Conservation (phyloP, 1,140 invertebrate genomes). For the Penaeus indicus region DNA sequence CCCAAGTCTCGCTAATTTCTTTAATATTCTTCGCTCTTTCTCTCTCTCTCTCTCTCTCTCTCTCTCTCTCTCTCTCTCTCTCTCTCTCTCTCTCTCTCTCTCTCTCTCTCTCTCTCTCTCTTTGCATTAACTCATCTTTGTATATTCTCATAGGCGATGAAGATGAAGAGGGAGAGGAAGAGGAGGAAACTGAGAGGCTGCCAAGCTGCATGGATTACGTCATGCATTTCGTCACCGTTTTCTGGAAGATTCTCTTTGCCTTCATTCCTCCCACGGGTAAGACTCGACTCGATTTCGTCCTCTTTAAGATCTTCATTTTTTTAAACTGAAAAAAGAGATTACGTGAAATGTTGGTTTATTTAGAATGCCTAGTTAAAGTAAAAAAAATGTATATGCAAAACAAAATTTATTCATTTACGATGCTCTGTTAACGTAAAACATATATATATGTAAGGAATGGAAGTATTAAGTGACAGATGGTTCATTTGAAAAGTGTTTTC, state of each 20-base stretch:
- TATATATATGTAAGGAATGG: background rate
- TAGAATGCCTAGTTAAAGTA: background rate
- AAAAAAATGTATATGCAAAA: too few relatives aligned
- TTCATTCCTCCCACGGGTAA: slow-evolving; percentile 98
- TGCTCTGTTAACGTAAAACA: too few relatives aligned
- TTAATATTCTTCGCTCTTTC: background rate
- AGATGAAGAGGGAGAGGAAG: slow-evolving; percentile 77
- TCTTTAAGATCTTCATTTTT: background rate
- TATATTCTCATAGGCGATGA: slow-evolving; percentile 67
- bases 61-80: background rate
- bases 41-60: background rate
- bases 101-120: too few relatives aligned
- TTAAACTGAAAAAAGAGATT: background rate
- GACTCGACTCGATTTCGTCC: background rate
- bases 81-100: too few relatives aligned
- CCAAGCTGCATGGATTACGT: slow-evolving; percentile 91
- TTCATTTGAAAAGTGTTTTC: background rate
- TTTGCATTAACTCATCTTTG: background rate
- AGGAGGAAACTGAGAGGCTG: slow-evolving; percentile 72
- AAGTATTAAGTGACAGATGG: background rate
- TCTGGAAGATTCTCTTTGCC: slow-evolving; percentile 94
- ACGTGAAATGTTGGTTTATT: background rate
- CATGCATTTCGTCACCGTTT: slow-evolving; percentile 78
- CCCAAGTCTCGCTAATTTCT: background rate
- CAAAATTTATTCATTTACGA: too few relatives aligned